These are phyloP conservation scores for Alosa sapidissima DNA, from an alignment of 2,797 vertebrate species.

Conservation along the genomic window DNA sequence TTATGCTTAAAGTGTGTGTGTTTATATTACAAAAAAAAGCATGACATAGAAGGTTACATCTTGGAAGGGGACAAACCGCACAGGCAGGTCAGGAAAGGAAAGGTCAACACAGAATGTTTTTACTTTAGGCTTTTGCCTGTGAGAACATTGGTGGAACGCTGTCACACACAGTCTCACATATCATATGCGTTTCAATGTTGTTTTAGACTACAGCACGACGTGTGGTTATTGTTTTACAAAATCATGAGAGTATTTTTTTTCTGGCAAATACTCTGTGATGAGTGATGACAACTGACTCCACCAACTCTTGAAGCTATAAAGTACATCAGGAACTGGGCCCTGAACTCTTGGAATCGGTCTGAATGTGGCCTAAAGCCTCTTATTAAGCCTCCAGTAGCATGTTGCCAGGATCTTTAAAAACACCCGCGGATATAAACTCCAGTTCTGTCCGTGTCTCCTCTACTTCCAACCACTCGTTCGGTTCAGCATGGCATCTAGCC, in stretches of 20 bases:
- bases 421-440: not conserved
- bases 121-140: not conserved
- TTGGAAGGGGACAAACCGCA: not conserved
- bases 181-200: not conserved
- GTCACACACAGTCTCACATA: slow-evolving; percentile 7
- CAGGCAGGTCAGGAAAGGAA: not conserved
- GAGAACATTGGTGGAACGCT: not conserved
- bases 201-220: not conserved
- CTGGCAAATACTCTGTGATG: slow-evolving; percentile 4
- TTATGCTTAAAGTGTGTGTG: not conserved
- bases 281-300: slow-evolving; percentile 13
- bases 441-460: not conserved
- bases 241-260: not conserved
- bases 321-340: not conserved
- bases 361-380: not conserved
- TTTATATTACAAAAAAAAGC: not conserved
- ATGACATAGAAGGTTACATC: not conserved
- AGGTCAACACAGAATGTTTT: not conserved
- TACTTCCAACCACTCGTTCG: not conserved
- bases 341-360: not conserved
- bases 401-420: slow-evolving; percentile 6
- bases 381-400: not conserved
- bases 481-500: not conserved
- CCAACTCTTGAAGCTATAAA: not conserved
- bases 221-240: slow-evolving; percentile 19